Percentiles rank a stretch among this genome's conserved stretches.
Conservation (phyloP, 2,888 invertebrate species). For the Listrodromus nycthemerus region DNA sequence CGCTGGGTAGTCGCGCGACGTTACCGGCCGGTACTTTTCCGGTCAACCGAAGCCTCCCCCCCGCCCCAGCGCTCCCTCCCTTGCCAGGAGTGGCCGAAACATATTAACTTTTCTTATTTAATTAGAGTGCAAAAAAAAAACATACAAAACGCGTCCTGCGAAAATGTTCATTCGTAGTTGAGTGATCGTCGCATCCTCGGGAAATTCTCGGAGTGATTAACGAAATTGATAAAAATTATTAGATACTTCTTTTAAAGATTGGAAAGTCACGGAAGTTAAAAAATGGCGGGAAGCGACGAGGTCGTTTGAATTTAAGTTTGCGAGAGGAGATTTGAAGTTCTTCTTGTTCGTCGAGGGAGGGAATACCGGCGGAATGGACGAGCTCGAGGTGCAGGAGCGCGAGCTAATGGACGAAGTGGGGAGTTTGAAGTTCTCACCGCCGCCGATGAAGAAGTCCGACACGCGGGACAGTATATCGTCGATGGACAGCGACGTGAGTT, state of each 20-base stretch:
- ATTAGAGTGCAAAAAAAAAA: not conserved
- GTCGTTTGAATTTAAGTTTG: constrained; percentile 25
- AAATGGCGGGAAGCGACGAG: constrained; percentile 31
- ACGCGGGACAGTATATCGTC: constrained; percentile 88
- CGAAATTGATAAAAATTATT: not conserved
- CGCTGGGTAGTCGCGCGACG: too few species aligned
- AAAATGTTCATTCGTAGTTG: not conserved
- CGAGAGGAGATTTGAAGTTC: not conserved
- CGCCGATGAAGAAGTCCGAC: constrained; percentile 86
- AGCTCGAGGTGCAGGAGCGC: constrained; percentile 78
- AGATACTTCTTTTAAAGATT: too few species aligned
- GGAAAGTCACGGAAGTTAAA: not conserved
- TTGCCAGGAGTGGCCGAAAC: too few species aligned
- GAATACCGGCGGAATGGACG: constrained; percentile 80
- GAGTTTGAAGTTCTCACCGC: constrained; percentile 81
- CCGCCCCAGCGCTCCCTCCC: too few species aligned
- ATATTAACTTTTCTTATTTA: not conserved
- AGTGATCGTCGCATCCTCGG: constrained; percentile 16
- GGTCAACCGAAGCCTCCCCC: too few species aligned
- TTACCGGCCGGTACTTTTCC: too few species aligned
- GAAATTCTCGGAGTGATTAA: constrained; percentile 1
- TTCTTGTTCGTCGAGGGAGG: too few species aligned
- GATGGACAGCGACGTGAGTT: constrained; percentile 87
- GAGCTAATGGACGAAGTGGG: constrained; percentile 82
- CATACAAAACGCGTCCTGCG: not conserved